These are phyloP conservation scores for Onychomys leucogaster DNA, from an alignment of 2,797 vertebrate genomes.

Conservation along the genomic window DNA sequence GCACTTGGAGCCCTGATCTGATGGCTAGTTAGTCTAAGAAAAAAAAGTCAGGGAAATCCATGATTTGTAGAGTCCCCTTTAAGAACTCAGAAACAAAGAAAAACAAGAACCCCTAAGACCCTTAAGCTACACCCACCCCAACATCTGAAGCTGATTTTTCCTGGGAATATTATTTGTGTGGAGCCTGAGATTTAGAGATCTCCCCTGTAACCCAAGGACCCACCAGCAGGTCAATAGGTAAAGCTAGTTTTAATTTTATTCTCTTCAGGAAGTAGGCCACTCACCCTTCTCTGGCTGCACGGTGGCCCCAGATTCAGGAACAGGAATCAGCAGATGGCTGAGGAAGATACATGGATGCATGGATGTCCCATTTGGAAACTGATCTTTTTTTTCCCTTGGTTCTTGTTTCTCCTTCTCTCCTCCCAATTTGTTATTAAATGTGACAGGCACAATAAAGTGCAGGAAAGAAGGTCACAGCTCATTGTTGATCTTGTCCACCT, in stretches of 20 bases:
- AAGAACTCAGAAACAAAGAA: constrained; percentile 25
- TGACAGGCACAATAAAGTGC: background rate
- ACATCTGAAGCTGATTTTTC: constrained; percentile 39
- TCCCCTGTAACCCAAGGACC: background rate
- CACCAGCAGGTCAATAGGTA: background rate
- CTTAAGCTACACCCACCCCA: background rate
- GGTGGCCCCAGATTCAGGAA: background rate
- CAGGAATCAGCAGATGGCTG: background rate
- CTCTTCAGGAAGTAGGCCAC: background rate
- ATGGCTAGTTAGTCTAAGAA: background rate
- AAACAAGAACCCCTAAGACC: background rate
- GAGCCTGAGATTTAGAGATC: constrained; percentile 18
- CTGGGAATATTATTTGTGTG: background rate
- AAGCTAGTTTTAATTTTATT: constrained; percentile 17
- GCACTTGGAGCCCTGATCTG: background rate
- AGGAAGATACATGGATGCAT: background rate
- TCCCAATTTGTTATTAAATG: background rate
- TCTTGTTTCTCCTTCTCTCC: background rate
- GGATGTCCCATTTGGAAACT: background rate
- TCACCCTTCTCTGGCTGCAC: background rate
- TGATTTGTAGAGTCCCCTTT: constrained; percentile 27
- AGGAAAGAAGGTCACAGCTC: background rate
- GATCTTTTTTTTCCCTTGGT: constrained; percentile 25
- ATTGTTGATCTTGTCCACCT: background rate
- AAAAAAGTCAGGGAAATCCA: constrained; percentile 2